Evolutionary conservation across 2,113 vertebrate genomes (phyloP).

Genomic region (Catharus fuscescens): DNA sequence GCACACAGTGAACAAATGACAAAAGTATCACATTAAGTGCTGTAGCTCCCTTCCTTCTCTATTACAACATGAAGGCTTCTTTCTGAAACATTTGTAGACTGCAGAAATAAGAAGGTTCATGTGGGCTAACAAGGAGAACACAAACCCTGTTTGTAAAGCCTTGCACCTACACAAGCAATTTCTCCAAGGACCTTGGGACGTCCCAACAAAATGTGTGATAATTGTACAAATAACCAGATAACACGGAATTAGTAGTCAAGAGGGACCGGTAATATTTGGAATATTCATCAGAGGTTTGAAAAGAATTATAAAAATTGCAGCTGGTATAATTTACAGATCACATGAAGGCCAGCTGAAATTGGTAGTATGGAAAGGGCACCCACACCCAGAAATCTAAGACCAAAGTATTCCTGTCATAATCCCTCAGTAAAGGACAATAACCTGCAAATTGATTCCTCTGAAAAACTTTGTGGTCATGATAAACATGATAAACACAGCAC

Average conservation of each 20-base stretch:
- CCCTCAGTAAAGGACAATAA: not conserved
- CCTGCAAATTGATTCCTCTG: not conserved
- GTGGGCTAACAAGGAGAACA: not conserved
- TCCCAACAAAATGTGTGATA: not conserved
- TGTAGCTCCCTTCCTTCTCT: not conserved
- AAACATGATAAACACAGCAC: not conserved
- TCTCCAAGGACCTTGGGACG: not conserved
- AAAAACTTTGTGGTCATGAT: not conserved
- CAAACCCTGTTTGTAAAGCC: not conserved
- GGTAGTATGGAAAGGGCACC: not conserved
- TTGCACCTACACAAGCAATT: not conserved
- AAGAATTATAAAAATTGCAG: not conserved
- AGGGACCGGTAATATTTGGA: fast-evolving
- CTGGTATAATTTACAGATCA: not conserved
- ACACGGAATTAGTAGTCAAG: not conserved
- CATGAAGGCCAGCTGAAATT: not conserved
- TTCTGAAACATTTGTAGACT: not conserved
- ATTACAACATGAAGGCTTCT: not conserved
- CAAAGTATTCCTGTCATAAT: not conserved
- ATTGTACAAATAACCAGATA: not conserved
- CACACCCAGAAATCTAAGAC: not conserved
- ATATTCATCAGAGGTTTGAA: not conserved
- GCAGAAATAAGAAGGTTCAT: not conserved
- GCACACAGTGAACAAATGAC: conserved; percentile 7
- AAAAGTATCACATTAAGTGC: not conserved